Conservation (phyloP, 2,113 vertebrate species). For the Scomber scombrus region DNA sequence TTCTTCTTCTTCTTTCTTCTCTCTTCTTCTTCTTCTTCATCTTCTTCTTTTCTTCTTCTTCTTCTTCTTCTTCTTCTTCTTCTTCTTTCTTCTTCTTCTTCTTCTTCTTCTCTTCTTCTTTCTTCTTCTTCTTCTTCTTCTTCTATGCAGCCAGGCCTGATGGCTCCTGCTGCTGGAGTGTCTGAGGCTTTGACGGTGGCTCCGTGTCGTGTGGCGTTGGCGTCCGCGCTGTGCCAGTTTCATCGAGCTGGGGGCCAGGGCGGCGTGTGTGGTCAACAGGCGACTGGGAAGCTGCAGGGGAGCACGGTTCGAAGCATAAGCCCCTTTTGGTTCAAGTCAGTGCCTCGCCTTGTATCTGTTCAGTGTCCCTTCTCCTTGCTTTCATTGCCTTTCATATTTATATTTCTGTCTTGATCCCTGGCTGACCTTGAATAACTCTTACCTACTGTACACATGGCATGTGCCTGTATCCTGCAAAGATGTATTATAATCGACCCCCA, state of each 20-base stretch:
- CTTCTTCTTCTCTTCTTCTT: too few species aligned
- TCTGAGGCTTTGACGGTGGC: constrained; percentile 70
- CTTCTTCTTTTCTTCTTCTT: background rate
- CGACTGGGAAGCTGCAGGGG: constrained; percentile 25
- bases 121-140: background rate
- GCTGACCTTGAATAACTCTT: constrained; percentile 63
- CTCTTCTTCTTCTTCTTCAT: background rate
- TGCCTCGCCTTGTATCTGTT: constrained; percentile 31
- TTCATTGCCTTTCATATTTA: constrained; percentile 24
- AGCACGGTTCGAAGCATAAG: constrained; percentile 37
- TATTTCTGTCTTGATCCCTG: constrained; percentile 8
- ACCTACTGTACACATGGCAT: constrained; percentile 33
- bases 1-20: background rate
- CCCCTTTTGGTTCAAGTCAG: constrained; percentile 39
- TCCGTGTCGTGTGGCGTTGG: constrained; percentile 71
- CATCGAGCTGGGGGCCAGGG: background rate
- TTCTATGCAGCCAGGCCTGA: constrained; percentile 47
- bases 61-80: too few species aligned
- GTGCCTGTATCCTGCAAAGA: constrained; percentile 36
- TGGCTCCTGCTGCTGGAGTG: constrained; percentile 69
- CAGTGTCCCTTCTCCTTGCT: background rate
- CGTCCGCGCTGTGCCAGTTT: constrained; percentile 65
- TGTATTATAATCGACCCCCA: constrained; percentile 17
- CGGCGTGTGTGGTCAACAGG: constrained; percentile 79
- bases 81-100: background rate